These are phyloP conservation scores for Antedon mediterranea DNA, from an alignment of 53 echinoderm and acorn worm genomes.

Conservation along the genomic window DNA sequence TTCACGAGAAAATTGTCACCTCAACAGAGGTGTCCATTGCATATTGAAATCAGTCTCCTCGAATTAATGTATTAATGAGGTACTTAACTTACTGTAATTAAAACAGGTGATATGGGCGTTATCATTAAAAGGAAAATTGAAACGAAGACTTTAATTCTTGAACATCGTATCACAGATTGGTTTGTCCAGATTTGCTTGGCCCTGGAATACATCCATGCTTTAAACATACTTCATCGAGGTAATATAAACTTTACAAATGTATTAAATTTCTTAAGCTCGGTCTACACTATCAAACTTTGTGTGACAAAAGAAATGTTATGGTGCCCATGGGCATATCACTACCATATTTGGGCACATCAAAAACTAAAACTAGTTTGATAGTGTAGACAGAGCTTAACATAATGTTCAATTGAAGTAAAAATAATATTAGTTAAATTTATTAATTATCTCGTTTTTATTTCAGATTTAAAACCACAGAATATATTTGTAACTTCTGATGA, in stretches of 20 bases:
- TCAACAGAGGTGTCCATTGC: too few species aligned
- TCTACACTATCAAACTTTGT: too few species aligned
- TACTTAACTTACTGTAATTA: not conserved
- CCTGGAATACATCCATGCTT: constrained; percentile 55
- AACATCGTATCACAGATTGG: constrained; percentile 44
- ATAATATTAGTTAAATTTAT: too few species aligned
- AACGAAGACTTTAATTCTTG: constrained; percentile 8
- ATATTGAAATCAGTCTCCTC: not conserved
- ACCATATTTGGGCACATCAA: too few species aligned
- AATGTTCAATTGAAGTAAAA: too few species aligned
- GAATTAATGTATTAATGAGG: not conserved
- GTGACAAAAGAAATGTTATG: too few species aligned
- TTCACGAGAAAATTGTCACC: too few species aligned
- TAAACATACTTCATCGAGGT: constrained; percentile 79
- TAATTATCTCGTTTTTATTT: too few species aligned
- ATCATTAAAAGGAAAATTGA: constrained; percentile 20
- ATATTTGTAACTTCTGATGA: constrained; percentile 52
- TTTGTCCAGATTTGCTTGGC: constrained; percentile 83
- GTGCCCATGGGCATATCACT: too few species aligned
- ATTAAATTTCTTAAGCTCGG: too few species aligned
- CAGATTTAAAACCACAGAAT: constrained; percentile 88
- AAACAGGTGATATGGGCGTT: constrained; percentile 50
- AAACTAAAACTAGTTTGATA: too few species aligned
- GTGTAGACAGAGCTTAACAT: too few species aligned
- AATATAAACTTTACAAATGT: not conserved